These are phyloP conservation scores for Chloroceryle amazona DNA, from an alignment of 2,797 vertebrate species.

Conservation along the genomic window DNA sequence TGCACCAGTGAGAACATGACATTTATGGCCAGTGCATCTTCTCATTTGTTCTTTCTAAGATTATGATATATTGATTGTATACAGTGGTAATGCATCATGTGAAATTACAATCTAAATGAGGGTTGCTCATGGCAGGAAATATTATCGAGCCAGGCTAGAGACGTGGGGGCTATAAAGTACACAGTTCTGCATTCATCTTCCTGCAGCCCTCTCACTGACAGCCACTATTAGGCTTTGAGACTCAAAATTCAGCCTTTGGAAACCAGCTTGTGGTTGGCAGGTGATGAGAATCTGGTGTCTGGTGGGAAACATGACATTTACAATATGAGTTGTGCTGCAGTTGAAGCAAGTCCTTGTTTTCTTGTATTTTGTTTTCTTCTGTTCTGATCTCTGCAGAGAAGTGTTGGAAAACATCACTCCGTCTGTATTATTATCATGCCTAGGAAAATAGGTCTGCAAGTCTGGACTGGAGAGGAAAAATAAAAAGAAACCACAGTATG, in stretches of 20 bases:
- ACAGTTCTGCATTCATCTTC: conserved; percentile 18
- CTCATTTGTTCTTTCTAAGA: conserved; percentile 14
- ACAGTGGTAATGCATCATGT: neutral
- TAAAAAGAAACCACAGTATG: neutral
- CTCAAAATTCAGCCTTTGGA: conserved; percentile 37
- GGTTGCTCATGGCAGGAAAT: conserved; percentile 31
- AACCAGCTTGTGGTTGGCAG: neutral
- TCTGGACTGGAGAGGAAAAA: neutral
- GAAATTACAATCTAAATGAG: conserved; percentile 42
- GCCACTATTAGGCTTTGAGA: conserved; percentile 36
- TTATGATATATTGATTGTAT: conserved; percentile 45
- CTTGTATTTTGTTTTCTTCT: neutral
- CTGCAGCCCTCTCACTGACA: conserved; percentile 8
- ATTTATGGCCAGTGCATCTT: conserved; percentile 12
- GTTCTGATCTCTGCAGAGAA: neutral
- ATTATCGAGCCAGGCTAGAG: neutral
- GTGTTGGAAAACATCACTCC: neutral
- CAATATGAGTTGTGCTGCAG: neutral
- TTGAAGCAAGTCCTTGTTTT: conserved; percentile 8
- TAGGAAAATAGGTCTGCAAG: neutral
- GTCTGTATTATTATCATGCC: neutral
- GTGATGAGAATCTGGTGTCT: neutral
- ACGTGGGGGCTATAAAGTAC: neutral
- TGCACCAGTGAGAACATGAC: neutral
- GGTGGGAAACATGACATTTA: conserved; percentile 17